Base-by-base conservation (phyloP, 1,140 invertebrate species). In the Maconellicoccus hirsutus region DNA sequence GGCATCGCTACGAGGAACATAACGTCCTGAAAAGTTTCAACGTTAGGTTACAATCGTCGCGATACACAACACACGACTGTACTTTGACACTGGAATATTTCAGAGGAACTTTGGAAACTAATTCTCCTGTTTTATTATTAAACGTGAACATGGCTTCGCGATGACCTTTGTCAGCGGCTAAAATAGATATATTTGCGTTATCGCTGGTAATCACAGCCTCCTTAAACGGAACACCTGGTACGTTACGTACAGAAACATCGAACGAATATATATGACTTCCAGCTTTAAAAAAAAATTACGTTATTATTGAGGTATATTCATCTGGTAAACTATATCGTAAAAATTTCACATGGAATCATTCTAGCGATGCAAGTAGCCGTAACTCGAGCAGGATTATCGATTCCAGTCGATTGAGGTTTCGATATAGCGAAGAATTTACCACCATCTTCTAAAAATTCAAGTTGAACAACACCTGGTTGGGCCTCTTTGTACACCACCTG, bases 381-480 rank as follows among this genome's bases (percentile, higher is more conserved):
- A 59, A 86, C 84, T 74, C 85, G 84, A 14, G 82, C 79, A 4
- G 84, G 81, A 3, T 83, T 79, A 75, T 83, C 81, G 76, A 84
- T 85, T 21, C 72, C 74, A 23, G 71, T 25, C 14, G 70, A 59
- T 70, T 81, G 83, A 73, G 84, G 85, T 74, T 84, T 85, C 0
- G 92, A 94, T n/a, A 95, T 86, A 0, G 91, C 86, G n/a, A 97
- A 83, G 70, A 93, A 88, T 78, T 90, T 91, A 0, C 85, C 84
- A 6, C 92, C 91, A 59, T 91, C 87, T 75, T 93, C 90, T 74
- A 94, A 83, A 4, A 97, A 83, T 0, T 89, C 83, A 3, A 98
- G 81, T 78, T 97, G 94, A 72, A 89, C 88, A 4, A 97, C 89
- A 4, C 91, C 88, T 10, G 86, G 86, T 77, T 96, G 91, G 75